Percentiles rank a stretch among this genome's conserved stretches.
Conservation (phyloP, 2,113 vertebrate genomes). For the Tylochromis polylepis region DNA sequence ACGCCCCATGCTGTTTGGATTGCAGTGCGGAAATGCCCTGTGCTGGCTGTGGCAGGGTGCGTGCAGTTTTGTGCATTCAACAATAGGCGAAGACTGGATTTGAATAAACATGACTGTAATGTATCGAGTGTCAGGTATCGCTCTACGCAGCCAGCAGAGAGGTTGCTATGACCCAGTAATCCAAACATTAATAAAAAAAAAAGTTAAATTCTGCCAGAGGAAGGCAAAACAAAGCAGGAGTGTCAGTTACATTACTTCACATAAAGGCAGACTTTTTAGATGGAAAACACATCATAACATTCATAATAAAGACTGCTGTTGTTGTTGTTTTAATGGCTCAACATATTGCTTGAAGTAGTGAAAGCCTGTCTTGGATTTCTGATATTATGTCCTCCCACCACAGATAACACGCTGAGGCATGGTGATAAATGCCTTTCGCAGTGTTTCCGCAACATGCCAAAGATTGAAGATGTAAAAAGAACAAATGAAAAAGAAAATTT, state of each 20-base stretch:
- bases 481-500: background rate
- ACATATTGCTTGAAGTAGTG: background rate
- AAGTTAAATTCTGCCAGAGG: conserved; percentile 35
- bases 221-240: conserved; percentile 5
- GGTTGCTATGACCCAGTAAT: conserved; percentile 36
- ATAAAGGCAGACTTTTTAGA: background rate
- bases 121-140: no score
- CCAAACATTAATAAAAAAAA: conserved; percentile 38
- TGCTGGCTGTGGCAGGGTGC: background rate
- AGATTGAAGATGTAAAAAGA: background rate
- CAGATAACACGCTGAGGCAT: background rate
- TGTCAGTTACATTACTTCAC: background rate
- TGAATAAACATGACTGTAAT: conserved; percentile 13
- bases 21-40: background rate
- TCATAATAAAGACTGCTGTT: background rate
- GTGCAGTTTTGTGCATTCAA: background rate
- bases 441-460: background rate
- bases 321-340: background rate
- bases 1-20: background rate
- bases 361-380: background rate
- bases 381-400: background rate
- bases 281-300: background rate
- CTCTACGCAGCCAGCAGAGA: conserved; percentile 2
- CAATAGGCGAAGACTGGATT: conserved; percentile 6
- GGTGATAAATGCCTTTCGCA: background rate